A percentile compares a stretch with the other conserved stretches of the same genome.
Conservation (phyloP, 2,113 vertebrate genomes). For the Rhabdornis inornatus region DNA sequence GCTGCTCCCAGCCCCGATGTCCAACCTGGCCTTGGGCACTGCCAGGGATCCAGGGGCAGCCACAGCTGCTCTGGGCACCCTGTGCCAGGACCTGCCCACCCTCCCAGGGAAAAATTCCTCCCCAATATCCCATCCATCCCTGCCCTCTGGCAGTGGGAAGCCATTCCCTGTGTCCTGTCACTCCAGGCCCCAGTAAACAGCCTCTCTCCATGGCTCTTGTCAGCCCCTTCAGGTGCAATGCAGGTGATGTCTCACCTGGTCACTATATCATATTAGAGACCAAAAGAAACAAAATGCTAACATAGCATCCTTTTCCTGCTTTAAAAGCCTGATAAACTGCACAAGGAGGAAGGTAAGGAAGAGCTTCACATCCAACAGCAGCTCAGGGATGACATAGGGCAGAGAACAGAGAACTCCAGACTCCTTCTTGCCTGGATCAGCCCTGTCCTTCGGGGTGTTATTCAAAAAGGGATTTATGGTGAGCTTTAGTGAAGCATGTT, state of each 20-base stretch:
- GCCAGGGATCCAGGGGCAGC: not conserved
- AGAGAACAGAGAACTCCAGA: not conserved
- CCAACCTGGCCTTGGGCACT: not conserved
- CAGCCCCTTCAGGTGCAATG: not conserved
- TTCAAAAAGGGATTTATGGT: not conserved
- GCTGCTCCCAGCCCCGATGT: not conserved
- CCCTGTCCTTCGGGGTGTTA: not conserved
- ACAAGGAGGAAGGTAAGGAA: not conserved
- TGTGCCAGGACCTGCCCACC: not conserved
- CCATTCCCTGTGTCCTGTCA: not conserved
- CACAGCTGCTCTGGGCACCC: not conserved
- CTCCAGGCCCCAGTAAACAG: not conserved
- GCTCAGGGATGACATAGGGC: not conserved
- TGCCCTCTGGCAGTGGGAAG: not conserved
- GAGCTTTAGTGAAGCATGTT: not conserved
- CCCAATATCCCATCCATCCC: rapidly evolving
- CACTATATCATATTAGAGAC: not conserved
- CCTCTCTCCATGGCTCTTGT: not conserved
- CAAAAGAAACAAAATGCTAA: not conserved
- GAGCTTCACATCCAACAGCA: not conserved
- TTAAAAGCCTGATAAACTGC: not conserved
- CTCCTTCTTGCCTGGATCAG: not conserved
- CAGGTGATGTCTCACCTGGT: not conserved
- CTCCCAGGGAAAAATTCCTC: rapidly evolving
- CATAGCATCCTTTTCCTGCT: not conserved